phyloP scores from a whole-genome alignment of 2,113 vertebrate genomes.

The Tychaedon coryphoeus region DNA sequence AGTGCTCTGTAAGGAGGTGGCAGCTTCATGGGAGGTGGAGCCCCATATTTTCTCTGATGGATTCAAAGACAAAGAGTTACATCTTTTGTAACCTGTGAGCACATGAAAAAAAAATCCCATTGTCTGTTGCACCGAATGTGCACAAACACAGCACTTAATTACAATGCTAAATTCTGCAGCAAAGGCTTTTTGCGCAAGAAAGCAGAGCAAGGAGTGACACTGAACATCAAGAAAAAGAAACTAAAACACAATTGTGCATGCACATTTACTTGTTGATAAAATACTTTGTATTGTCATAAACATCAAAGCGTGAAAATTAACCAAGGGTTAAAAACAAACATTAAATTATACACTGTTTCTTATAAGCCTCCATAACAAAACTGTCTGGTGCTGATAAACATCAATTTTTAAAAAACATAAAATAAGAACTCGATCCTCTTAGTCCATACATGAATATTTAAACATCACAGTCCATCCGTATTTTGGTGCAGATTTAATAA shows the following conservation, averaged over 20 bases:
- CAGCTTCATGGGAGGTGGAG: conserved; percentile 81
- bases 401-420: background rate
- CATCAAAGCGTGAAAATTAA: background rate
- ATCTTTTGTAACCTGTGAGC: background rate
- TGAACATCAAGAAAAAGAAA: background rate
- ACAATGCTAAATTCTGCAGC: background rate
- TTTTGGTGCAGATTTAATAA: background rate
- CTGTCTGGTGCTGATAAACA: background rate
- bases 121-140: background rate
- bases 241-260: background rate
- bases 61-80: conserved; percentile 8
- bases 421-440: background rate
- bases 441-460: background rate
- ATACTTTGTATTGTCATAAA: background rate
- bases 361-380: background rate
- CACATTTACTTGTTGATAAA: background rate
- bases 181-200: background rate
- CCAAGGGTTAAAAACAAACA: background rate
- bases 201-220: background rate
- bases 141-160: background rate
- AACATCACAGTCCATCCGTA: background rate
- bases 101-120: background rate
- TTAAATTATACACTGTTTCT: background rate
- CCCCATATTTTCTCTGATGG: conserved; percentile 60
- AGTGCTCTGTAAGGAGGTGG: conserved; percentile 84